Base-by-base conservation (phyloP, 2,888 invertebrate genomes). In the Leucophenga maculata region DNA sequence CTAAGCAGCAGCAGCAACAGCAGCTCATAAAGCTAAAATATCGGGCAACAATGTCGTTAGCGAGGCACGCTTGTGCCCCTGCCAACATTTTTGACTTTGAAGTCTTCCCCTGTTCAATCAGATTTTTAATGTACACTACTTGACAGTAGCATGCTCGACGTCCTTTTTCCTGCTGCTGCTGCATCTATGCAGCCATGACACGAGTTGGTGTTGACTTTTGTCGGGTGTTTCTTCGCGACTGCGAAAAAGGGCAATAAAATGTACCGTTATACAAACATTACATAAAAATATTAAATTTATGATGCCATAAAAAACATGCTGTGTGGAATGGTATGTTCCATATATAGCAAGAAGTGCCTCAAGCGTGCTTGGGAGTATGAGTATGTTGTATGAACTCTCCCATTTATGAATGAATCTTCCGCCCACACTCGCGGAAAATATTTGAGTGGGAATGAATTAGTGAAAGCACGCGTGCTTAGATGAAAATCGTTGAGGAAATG, bases 261-360 rank as follows among this genome's bases (percentile, higher is more conserved):
- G 78, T 78, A 80, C 80, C 75, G 80, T 80, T 83, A 82, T 83
- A 76, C 84, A 80, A 80, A 80, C 80, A 83, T 80, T 76, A 82
- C 84, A 80, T 83, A 80, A 83, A 83, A 80, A 80, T 80, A 83
- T 83, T 80, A 83, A 80, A 83, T 80, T 80, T 80, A 80, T 82
- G 84, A 76, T 80, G 80, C 80, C 77, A 80, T 80, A 83, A 80
- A 80, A 83, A 76, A 82, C 60, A 60, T 39, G 60, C 57, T 50
- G 50, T 16, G 18, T 50, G 50, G 2, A n/a, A n/a, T 1, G n/a
- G 48, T 16, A 16, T 4, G 3, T n/a, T 2, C 8, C 9, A 3
- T 11, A 16, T 1, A 18, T 50, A 50, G n/a, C 6, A n/a, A 50
- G 1, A 50, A 50, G 16, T n/a, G 39, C 39, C 39, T 39, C 16